Percentiles rank a stretch among this genome's conserved stretches.
Evolutionary conservation across 2,888 invertebrate genomes (phyloP).

Genomic region (Linyphia triangularis): DNA sequence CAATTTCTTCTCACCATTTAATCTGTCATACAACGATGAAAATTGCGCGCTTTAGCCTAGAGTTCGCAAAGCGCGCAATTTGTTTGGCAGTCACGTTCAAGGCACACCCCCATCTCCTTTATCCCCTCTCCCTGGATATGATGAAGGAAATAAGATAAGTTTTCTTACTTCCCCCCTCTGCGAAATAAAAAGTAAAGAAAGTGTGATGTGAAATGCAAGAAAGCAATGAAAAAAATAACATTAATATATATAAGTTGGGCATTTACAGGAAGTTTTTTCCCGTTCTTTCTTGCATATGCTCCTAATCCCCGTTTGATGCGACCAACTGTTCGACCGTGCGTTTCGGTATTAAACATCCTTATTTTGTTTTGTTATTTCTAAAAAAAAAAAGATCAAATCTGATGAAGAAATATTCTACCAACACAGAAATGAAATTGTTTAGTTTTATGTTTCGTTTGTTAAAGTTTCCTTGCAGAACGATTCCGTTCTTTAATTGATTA

Average conservation of each 20-base stretch:
- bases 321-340: background rate
- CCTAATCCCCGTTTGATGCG: slow-evolving; percentile 56
- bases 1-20: slow-evolving; percentile 59
- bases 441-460: too few species aligned
- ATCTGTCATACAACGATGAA: slow-evolving; percentile 39
- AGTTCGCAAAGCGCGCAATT: slow-evolving; percentile 54
- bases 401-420: background rate
- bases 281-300: slow-evolving; percentile 9
- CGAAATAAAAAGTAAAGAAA: slow-evolving; percentile 23
- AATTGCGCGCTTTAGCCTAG: background rate
- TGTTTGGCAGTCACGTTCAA: slow-evolving; percentile 55
- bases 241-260: slow-evolving; percentile 4
- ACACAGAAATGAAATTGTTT: slow-evolving; percentile 11
- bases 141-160: slow-evolving; percentile 63
- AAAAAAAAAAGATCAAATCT: background rate
- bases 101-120: background rate
- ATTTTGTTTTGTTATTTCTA: background rate
- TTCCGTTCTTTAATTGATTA: too few species aligned
- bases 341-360: slow-evolving; percentile 17
- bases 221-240: background rate
- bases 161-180: slow-evolving; percentile 35
- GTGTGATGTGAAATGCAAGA: background rate
- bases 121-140: slow-evolving; percentile 23
- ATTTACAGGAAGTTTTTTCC: slow-evolving; percentile 36
- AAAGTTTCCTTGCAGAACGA: too few species aligned